phyloP scores from a whole-genome alignment of 2,888 invertebrate genomes.

The Netelia fuscicornis region DNA sequence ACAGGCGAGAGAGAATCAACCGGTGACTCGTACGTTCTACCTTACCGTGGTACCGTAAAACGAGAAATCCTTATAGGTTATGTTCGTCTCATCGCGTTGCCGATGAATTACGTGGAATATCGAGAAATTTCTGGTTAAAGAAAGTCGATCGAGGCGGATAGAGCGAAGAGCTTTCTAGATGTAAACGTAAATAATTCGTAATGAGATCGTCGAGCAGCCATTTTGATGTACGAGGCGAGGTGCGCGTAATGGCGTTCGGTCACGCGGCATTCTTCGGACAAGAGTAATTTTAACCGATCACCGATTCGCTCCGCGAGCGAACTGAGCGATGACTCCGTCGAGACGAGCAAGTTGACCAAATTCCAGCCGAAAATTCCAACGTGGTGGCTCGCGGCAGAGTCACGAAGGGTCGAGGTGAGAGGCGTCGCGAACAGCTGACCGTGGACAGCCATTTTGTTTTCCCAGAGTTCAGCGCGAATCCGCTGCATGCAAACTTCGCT shows the following conservation, averaged over 20 bases:
- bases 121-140: not conserved
- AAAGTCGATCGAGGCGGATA: not conserved
- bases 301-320: not conserved
- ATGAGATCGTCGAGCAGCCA: not conserved
- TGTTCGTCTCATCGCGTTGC: not conserved
- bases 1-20: conserved; percentile 41
- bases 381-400: conserved; percentile 6
- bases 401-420: conserved; percentile 59
- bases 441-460: conserved; percentile 66
- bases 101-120: not conserved
- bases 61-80: conserved; percentile 26
- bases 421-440: conserved; percentile 63
- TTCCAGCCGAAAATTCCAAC: conserved; percentile 63
- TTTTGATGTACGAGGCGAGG: conserved; percentile 12
- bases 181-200: not conserved
- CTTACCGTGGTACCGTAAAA: not conserved
- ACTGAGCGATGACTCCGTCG: conserved; percentile 52
- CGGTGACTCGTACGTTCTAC: conserved; percentile 53
- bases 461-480: conserved; percentile 39
- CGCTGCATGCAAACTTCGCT: conserved; percentile 25
- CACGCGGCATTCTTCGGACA: not conserved
- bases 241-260: conserved; percentile 23
- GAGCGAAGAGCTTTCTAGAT: not conserved
- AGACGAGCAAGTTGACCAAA: conserved; percentile 40
- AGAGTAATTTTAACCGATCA: not conserved